These are phyloP conservation scores for Synanthedon andrenaeformis DNA, from an alignment of 2,888 invertebrate species.

Conservation along the genomic window DNA sequence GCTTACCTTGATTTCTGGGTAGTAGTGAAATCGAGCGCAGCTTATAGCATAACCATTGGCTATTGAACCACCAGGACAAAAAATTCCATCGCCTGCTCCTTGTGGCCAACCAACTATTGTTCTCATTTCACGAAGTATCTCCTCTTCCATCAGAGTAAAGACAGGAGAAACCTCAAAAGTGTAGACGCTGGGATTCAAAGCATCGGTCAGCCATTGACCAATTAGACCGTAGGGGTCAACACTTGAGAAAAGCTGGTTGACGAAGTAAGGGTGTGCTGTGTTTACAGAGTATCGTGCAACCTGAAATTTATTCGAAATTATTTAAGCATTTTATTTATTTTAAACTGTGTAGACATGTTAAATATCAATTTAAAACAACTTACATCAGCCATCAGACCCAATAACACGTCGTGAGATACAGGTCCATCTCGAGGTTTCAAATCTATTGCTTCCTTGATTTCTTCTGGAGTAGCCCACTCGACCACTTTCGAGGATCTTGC, in stretches of 20 bases:
- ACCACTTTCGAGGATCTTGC: conserved; percentile 79
- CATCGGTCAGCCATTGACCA: conserved; percentile 88
- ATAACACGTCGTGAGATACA: conserved; percentile 75
- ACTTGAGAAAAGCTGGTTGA: conserved; percentile 88
- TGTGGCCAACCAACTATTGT: conserved; percentile 79
- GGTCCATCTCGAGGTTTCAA: conserved; percentile 72
- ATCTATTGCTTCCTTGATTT: conserved; percentile 76
- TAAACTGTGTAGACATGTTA: not conserved
- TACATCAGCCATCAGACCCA: conserved; percentile 76
- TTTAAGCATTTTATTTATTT: not conserved
- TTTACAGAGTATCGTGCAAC: conserved; percentile 84
- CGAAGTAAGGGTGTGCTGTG: conserved; percentile 90
- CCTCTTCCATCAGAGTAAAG: conserved; percentile 88
- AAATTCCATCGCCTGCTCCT: conserved; percentile 86
- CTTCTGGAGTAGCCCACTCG: conserved; percentile 83
- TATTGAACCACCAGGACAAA: conserved; percentile 91
- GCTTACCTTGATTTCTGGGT: conserved; percentile 81
- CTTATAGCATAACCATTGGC: conserved; percentile 94
- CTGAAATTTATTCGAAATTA: conserved; percentile 17
- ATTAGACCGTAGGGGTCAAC: conserved; percentile 87
- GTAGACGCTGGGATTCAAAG: conserved; percentile 87
- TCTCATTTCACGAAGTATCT: conserved; percentile 83
- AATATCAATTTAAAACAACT: conserved; percentile 35
- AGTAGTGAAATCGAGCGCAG: conserved; percentile 79
- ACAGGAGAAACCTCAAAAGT: conserved; percentile 92